These are phyloP conservation scores for Ammodytes dubius DNA, from an alignment of 2,113 vertebrate species.

Conservation along the genomic window DNA sequence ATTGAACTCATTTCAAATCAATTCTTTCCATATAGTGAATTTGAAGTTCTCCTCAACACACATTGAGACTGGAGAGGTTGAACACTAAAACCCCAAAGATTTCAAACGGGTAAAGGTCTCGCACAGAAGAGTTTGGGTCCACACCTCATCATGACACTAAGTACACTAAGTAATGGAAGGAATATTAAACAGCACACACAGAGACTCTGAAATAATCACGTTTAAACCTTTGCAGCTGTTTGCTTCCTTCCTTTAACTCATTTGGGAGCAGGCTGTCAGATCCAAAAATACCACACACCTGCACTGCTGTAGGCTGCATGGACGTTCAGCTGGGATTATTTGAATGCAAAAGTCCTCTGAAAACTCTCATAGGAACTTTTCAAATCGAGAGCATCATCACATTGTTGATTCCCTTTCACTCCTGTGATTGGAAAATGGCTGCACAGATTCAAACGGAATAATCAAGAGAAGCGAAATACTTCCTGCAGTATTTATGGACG, in stretches of 20 bases:
- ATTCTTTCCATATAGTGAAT: no score
- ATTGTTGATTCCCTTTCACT: conserved; percentile 10
- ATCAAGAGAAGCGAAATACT: conserved; percentile 30
- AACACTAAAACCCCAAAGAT: neutral
- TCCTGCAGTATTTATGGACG: conserved; percentile 21
- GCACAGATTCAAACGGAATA: conserved; percentile 23
- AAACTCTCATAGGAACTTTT: conserved; percentile 19
- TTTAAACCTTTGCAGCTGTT: neutral
- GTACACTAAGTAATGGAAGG: neutral
- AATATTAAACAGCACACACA: conserved; percentile 3
- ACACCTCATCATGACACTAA: neutral
- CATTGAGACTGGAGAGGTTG: neutral
- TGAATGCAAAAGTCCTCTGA: conserved; percentile 27
- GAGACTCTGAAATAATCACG: neutral
- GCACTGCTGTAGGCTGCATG: neutral
- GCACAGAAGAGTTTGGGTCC: neutral
- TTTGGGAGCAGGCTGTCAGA: neutral
- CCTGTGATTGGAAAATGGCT: conserved; percentile 38
- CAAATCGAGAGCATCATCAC: conserved; percentile 35
- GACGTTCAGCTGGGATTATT: conserved; percentile 1
- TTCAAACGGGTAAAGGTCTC: neutral
- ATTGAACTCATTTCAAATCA: no score
- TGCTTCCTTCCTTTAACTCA: neutral
- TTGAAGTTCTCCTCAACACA: neutral
- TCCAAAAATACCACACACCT: conserved; percentile 13